These are phyloP conservation scores for Poeciliopsis retropinna DNA, from an alignment of 2,113 vertebrate genomes.

Conservation along the genomic window DNA sequence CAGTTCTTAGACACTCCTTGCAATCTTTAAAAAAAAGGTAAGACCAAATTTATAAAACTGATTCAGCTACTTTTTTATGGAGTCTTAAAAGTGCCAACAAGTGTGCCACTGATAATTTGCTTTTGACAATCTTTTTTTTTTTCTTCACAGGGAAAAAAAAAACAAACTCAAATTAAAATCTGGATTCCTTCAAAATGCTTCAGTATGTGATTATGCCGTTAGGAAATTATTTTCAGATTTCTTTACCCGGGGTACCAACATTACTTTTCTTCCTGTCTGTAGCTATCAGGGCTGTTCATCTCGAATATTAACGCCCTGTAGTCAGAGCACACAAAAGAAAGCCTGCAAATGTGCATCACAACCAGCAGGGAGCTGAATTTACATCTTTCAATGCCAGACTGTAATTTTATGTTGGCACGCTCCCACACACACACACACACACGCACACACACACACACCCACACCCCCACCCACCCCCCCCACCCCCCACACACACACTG, in stretches of 20 bases:
- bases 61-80: background rate
- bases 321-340: conserved; percentile 42
- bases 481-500: background rate
- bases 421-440: background rate
- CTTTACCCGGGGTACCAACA: background rate
- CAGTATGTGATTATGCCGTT: background rate
- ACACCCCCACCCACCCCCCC: too few relatives aligned
- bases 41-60: background rate
- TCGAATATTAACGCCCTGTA: conserved; percentile 48
- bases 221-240: background rate
- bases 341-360: conserved; percentile 29
- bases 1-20: background rate
- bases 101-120: background rate
- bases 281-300: conserved; percentile 57
- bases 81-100: background rate
- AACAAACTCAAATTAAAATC: too few relatives aligned
- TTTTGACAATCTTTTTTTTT: too few relatives aligned
- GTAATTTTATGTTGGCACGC: conserved; percentile 71
- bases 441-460: background rate
- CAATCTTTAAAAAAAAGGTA: too few relatives aligned
- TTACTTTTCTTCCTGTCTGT: background rate
- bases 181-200: too few relatives aligned
- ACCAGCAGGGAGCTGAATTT: conserved; percentile 26
- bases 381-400: conserved; percentile 38
- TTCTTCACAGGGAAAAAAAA: too few relatives aligned